Conservation (phyloP, 2,113 vertebrate species). For the Sus scrofa region T2T-Sscrofa CM000830.6:7055501-7056000, state of each 20-base stretch:
- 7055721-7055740: too few species aligned
- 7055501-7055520: too few species aligned
- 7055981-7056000: background rate
- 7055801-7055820: too few species aligned
- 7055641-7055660: background rate
- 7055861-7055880: background rate
- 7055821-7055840: too few species aligned
- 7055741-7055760: too few species aligned
- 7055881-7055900: background rate
- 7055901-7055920: background rate
- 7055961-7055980: background rate
- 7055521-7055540: background rate
- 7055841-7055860: too few species aligned
- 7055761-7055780: too few species aligned
- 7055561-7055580: background rate
- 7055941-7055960: background rate
- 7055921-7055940: too few species aligned
- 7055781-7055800: too few species aligned
- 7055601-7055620: background rate
- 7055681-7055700: too few species aligned
- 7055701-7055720: background rate
- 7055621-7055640: background rate
- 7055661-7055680: background rate
- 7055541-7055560: background rate
- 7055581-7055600: background rate